These are phyloP conservation scores for Menura novaehollandiae DNA, from an alignment of 2,113 vertebrate species.

Conservation along the genomic window DNA sequence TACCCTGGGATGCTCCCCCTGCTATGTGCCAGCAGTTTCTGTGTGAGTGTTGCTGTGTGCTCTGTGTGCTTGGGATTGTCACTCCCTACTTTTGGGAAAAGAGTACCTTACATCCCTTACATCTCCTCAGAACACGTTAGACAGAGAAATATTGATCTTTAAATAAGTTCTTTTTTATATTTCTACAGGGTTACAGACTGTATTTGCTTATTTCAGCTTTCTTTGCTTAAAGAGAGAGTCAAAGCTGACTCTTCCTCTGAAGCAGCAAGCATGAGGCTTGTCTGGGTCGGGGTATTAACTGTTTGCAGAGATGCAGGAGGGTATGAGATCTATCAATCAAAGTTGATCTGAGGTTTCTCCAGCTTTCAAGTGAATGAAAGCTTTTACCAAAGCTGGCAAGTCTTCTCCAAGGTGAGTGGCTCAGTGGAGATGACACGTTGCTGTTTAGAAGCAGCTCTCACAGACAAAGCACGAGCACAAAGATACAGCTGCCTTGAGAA, in stretches of 20 bases:
- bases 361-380: background rate
- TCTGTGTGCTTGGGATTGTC: background rate
- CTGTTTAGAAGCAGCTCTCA: background rate
- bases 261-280: background rate
- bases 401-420: background rate
- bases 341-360: background rate
- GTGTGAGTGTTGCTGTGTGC: background rate
- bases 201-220: background rate
- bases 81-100: background rate
- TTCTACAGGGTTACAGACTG: background rate
- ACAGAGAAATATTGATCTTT: background rate
- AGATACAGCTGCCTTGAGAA: background rate
- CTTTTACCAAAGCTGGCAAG: background rate
- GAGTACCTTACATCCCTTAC: background rate
- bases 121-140: background rate
- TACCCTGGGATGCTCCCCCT: rapidly evolving
- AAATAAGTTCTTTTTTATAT: background rate
- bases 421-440: background rate
- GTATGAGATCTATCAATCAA: background rate
- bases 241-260: background rate
- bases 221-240: background rate
- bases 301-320: background rate
- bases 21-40: rapidly evolving
- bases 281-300: background rate
- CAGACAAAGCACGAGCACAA: background rate